These are phyloP conservation scores for Macrotrachela quadricornifera DNA, from an alignment of 1,140 invertebrate species.

Conservation along the genomic window DNA sequence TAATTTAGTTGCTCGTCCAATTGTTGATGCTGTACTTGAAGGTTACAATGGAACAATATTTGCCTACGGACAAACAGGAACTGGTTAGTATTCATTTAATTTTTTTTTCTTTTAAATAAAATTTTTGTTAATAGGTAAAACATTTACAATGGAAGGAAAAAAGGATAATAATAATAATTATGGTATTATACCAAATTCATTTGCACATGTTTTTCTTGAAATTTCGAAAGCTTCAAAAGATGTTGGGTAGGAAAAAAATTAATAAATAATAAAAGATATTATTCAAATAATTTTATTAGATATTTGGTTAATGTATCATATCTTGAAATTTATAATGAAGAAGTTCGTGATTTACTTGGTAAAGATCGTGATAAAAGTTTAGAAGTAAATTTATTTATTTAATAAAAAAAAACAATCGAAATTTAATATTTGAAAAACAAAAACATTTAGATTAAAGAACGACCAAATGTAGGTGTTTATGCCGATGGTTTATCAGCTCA, in stretches of 20 bases:
- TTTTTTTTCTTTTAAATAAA: too few relatives aligned
- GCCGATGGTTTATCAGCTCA: constrained; percentile 43
- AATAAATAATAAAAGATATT: neutral
- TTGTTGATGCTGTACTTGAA: constrained; percentile 39
- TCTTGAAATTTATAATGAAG: constrained; percentile 75
- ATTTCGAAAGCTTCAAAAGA: constrained; percentile 39
- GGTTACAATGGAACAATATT: constrained; percentile 38
- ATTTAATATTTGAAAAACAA: constrained; percentile 51
- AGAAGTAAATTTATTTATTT: constrained; percentile 17
- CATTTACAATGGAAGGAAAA: constrained; percentile 39
- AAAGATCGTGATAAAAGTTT: constrained; percentile 42
- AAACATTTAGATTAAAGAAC: constrained; percentile 34
- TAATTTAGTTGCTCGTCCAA: constrained; percentile 16
- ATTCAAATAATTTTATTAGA: constrained; percentile 27
- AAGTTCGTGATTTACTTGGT: constrained; percentile 50
- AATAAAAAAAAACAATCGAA: constrained; percentile 46
- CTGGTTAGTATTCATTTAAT: constrained; percentile 9
- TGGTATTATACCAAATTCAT: constrained; percentile 54
- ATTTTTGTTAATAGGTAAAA: constrained; percentile 24
- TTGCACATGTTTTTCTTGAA: constrained; percentile 42
- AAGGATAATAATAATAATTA: constrained; percentile 35
- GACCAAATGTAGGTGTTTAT: constrained; percentile 6
- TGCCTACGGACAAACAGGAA: constrained; percentile 37
- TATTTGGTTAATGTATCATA: constrained; percentile 69
- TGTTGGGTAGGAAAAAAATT: neutral